Evolutionary conservation across 2,797 vertebrate species (phyloP), one percentile per base, ranked within the genome.

Genomic region (Sebastolobus alascanus): DNA sequence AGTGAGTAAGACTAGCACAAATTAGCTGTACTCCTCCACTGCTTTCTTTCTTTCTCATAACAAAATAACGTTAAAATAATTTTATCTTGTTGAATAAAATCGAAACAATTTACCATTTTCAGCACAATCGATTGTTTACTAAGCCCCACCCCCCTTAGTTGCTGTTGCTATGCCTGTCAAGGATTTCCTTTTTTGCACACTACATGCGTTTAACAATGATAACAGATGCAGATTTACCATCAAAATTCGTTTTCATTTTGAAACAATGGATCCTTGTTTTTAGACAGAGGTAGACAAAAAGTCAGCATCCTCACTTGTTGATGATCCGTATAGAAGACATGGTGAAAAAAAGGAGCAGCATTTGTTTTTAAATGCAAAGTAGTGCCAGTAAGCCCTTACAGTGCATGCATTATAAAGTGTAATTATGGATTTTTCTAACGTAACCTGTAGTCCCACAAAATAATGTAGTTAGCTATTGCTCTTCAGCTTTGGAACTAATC

Each of bases 1-100:
- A 87, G 91, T 93, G 52, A 89, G 89, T 89, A 64, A 29, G 14
- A 72, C 43, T 46, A 8, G 18, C n/a, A 22, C 12, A 5, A 9
- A 2, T n/a, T 10, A 6, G 11, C 5, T 50, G 1, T 16, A 11
- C 14, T 33, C 38, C 20, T 27, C 18, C 27, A 60, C 29, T 33
- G 18, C 14, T 52, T 52, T 11, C 20, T n/a, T 9, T 52, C 20
- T 52, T n/a, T n/a, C 8, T 52, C 18, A 50, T 50, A 50, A 20
- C 18, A 52, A 52, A n/a, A n/a, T 52, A 52, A 52, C 20, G 4
- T n/a, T 52, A n/a, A 50, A 50, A 50, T 50, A 50, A 50, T 50
- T 52, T 52, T 0, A n/a, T 52, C 8, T 52, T n/a, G 50, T 52
- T 20, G 20, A 52, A n/a, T n/a, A 52, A n/a, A 52, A n/a, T n/a